Percentiles rank a stretch among this genome's conserved stretches.
Evolutionary conservation across 2,888 invertebrate species (phyloP).

Genomic region (Sphaerophoria rueppellii): DNA sequence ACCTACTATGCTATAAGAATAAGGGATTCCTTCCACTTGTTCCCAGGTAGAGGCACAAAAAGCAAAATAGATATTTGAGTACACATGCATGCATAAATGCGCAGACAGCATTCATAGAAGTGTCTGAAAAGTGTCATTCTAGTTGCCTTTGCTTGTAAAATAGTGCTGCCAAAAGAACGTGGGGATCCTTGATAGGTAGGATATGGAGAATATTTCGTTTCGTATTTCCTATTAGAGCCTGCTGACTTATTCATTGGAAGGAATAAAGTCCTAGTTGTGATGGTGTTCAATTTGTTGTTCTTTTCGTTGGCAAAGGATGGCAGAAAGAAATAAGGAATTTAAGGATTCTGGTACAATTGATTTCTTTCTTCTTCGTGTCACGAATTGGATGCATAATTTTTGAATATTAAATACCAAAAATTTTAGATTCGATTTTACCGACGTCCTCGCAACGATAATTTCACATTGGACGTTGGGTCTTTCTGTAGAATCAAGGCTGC

Average conservation of each 20-base stretch:
- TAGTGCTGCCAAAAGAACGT: slow-evolving; percentile 16
- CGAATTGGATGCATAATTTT: no score
- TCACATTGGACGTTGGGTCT: no score
- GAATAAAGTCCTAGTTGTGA: slow-evolving; percentile 64
- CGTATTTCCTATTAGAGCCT: slow-evolving; percentile 13
- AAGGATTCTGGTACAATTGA: not conserved
- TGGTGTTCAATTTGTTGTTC: slow-evolving; percentile 69
- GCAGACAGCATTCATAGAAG: slow-evolving; percentile 62
- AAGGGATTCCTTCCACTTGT: slow-evolving; percentile 12
- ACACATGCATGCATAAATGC: slow-evolving; percentile 57
- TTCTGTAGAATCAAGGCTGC: no score
- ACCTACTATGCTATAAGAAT: not conserved
- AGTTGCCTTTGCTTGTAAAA: slow-evolving; percentile 56
- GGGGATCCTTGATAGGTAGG: not conserved
- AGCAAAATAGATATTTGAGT: not conserved
- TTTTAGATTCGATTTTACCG: no score
- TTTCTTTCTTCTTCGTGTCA: slow-evolving; percentile 1
- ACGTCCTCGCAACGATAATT: no score
- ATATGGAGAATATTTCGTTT: slow-evolving; percentile 5
- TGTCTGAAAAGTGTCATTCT: slow-evolving; percentile 69
- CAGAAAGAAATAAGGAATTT: slow-evolving; percentile 39
- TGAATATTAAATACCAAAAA: no score
- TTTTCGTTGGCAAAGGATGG: slow-evolving; percentile 18
- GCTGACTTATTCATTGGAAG: slow-evolving; percentile 66
- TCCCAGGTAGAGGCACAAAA: slow-evolving; percentile 8